A percentile compares a stretch with the other conserved stretches of the same genome.
Evolutionary conservation across 2,888 invertebrate species (phyloP).

Genomic region (Drosophila phalerata): DNA sequence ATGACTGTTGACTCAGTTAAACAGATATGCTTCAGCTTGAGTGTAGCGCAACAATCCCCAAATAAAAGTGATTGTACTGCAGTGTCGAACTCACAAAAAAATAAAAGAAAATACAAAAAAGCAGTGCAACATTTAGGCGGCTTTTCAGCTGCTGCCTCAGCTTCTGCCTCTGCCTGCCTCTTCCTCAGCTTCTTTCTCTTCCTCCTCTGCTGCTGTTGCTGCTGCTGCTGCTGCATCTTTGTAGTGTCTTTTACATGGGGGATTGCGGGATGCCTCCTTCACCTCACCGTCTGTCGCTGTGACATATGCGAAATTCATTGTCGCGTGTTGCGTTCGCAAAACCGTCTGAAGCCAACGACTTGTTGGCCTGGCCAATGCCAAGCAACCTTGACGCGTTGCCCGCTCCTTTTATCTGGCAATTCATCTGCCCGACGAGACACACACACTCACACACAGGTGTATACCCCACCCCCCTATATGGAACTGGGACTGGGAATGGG

Average conservation of each 20-base stretch:
- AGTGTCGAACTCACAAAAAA: conserved; percentile 53
- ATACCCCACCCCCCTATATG: conserved; percentile 22
- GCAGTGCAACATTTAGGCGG: conserved; percentile 55
- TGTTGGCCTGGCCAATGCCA: conserved; percentile 57
- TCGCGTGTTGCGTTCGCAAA: conserved; percentile 70
- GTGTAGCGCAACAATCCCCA: conserved; percentile 70
- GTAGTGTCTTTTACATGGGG: conserved; percentile 63
- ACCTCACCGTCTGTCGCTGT: conserved; percentile 53
- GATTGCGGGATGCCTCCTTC: conserved; percentile 25
- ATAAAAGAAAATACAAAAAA: conserved; percentile 34
- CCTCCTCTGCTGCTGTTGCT: not conserved
- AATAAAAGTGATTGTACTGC: conserved; percentile 74
- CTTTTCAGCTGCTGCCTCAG: conserved; percentile 69
- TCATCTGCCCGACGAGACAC: conserved; percentile 42
- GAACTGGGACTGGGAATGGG: not conserved
- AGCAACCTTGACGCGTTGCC: conserved; percentile 70
- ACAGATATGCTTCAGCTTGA: conserved; percentile 12
- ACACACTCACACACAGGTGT: conserved; percentile 44
- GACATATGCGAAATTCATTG: conserved; percentile 83
- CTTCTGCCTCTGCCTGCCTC: conserved; percentile 4
- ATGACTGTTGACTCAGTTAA: not conserved
- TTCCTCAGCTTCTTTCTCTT: not conserved
- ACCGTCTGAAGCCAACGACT: conserved; percentile 57
- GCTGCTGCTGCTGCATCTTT: conserved; percentile 11
- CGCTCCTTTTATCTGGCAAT: conserved; percentile 59